Percentiles rank a stretch among this genome's conserved stretches.
These are phyloP conservation scores for Carterocephalus palaemon DNA, from an alignment of 2,888 invertebrate genomes.

Conservation along the genomic window DNA sequence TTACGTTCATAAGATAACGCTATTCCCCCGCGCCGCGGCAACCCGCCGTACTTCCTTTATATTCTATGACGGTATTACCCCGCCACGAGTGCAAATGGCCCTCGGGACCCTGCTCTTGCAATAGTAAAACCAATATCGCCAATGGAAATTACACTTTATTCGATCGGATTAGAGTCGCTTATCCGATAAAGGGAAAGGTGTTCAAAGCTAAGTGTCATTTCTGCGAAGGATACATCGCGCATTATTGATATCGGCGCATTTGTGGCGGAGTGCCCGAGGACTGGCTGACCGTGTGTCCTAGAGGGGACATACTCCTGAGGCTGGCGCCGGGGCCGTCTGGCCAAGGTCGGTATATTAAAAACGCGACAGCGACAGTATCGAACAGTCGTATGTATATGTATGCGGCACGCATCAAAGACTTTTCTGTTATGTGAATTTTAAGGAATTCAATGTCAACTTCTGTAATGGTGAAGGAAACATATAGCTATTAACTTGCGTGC, in stretches of 20 bases:
- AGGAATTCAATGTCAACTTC: no score
- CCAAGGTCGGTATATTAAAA: no score
- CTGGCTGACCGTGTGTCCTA: no score
- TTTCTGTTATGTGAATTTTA: no score
- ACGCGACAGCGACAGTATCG: no score
- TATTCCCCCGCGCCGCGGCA: background rate
- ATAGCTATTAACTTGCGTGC: no score
- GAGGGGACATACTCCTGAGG: no score
- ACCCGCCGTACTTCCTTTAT: constrained; percentile 9
- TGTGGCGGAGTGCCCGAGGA: constrained; percentile 37
- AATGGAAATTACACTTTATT: constrained; percentile 8
- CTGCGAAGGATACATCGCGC: constrained; percentile 38
- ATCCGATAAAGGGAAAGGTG: constrained; percentile 4
- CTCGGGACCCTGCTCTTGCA: constrained; percentile 38
- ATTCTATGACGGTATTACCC: constrained; percentile 23
- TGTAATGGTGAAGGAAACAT: no score
- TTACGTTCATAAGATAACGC: constrained; percentile 3
- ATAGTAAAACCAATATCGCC: constrained; percentile 33
- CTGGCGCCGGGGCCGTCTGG: no score
- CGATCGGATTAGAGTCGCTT: constrained; percentile 1
- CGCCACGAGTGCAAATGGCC: constrained; percentile 35
- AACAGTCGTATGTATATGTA: no score
- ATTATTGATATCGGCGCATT: constrained; percentile 45
- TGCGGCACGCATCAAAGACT: no score
- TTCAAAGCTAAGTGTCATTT: constrained; percentile 38